Evolutionary conservation across 2,888 invertebrate species (phyloP).

Genomic region (Druceiella hillmani): DNA sequence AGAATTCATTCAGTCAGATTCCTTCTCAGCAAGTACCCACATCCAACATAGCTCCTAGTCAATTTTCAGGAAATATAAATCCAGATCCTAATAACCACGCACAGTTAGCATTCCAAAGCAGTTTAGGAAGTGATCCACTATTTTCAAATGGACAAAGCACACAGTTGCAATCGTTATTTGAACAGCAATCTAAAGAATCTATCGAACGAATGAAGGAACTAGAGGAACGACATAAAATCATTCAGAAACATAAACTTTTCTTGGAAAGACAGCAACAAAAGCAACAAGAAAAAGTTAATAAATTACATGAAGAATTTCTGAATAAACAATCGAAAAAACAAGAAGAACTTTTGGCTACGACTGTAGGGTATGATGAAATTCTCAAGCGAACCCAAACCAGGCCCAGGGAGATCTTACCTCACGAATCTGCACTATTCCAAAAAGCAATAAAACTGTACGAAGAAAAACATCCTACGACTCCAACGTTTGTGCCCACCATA

Average conservation of each 20-base stretch:
- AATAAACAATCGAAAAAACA: constrained; percentile 63
- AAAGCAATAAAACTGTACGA: constrained; percentile 63
- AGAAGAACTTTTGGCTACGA: constrained; percentile 45
- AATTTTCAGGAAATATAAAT: too few species aligned
- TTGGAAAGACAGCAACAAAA: constrained; percentile 76
- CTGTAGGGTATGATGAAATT: constrained; percentile 44
- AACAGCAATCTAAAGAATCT: constrained; percentile 57
- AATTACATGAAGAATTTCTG: constrained; percentile 64
- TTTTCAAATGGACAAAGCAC: constrained; percentile 47
- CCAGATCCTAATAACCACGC: constrained; percentile 34
- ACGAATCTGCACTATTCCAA: constrained; percentile 59
- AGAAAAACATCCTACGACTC: constrained; percentile 62
- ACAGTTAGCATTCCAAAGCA: constrained; percentile 40
- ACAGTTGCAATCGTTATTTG: constrained; percentile 53
- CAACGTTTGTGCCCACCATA: constrained; percentile 62
- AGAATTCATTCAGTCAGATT: constrained; percentile 32
- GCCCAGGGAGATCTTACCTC: constrained; percentile 52
- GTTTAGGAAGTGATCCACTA: constrained; percentile 38
- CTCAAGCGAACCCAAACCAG: constrained; percentile 38
- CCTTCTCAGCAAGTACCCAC: constrained; percentile 31
- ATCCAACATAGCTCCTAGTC: too few species aligned
- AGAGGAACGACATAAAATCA: constrained; percentile 65
- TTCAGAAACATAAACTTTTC: constrained; percentile 71
- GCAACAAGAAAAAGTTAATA: constrained; percentile 69
- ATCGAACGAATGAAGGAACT: constrained; percentile 60